These are phyloP conservation scores for Hassar affinis DNA, from an alignment of 2,113 vertebrate species.

Conservation along the genomic window DNA sequence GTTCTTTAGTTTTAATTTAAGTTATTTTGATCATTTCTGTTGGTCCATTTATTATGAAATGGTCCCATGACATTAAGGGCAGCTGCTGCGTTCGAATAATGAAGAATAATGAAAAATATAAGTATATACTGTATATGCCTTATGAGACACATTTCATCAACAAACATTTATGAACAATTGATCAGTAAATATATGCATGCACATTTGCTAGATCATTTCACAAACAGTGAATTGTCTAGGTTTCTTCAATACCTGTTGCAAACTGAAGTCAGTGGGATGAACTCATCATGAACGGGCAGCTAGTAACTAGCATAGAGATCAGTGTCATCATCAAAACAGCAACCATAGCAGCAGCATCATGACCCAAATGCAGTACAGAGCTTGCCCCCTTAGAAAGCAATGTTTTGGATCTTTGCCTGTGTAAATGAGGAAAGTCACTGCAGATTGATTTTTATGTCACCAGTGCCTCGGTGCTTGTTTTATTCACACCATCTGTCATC, in stretches of 20 bases:
- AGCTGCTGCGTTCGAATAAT: no score
- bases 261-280: neutral
- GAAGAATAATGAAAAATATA: no score
- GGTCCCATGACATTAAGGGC: no score
- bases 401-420: conserved; percentile 48
- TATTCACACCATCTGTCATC: conserved; percentile 60
- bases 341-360: neutral
- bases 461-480: conserved; percentile 45
- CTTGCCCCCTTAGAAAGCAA: neutral
- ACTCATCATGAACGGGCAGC: neutral
- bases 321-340: neutral
- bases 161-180: no score
- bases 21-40: no score
- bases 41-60: no score
- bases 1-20: no score
- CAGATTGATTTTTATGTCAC: conserved; percentile 58
- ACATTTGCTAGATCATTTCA: no score
- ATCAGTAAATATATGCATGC: no score
- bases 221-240: neutral
- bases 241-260: neutral
- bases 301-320: neutral
- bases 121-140: no score
- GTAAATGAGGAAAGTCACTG: conserved; percentile 50
- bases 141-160: neutral
- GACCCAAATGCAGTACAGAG: neutral